These are phyloP conservation scores for Percopsis omiscomaycus DNA, from an alignment of 2,797 vertebrate species.

Conservation along the genomic window DNA sequence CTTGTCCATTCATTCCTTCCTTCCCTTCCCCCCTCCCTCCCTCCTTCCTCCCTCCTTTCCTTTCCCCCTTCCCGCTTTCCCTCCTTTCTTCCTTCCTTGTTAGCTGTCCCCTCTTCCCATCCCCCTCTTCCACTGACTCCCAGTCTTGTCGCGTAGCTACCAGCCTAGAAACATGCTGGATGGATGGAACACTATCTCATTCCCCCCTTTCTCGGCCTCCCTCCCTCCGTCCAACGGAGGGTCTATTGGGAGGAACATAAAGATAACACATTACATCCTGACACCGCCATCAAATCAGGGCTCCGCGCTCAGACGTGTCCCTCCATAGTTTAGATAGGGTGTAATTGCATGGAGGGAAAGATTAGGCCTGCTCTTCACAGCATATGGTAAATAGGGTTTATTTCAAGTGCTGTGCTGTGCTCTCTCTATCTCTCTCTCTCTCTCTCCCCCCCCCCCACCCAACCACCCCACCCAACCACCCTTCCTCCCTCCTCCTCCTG, in stretches of 20 bases:
- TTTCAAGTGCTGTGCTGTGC: conserved; percentile 58
- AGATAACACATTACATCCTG: conserved; percentile 20
- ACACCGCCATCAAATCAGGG: conserved; percentile 14
- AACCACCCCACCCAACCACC: conserved; percentile 5
- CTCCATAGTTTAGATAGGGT: conserved; percentile 27
- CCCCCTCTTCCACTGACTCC: conserved; percentile 75
- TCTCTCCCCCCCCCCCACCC: not conserved
- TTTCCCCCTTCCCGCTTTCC: not conserved
- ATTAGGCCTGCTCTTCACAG: conserved; percentile 38
- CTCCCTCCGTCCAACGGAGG: conserved; percentile 38
- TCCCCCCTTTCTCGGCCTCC: conserved; percentile 34
- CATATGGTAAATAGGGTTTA: conserved; percentile 52
- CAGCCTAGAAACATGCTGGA: conserved; percentile 75
- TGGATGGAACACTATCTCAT: conserved; percentile 60
- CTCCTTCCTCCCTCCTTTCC: not conserved
- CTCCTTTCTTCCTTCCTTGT: conserved; percentile 30
- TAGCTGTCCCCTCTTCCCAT: conserved; percentile 72
- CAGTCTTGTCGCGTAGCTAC: conserved; percentile 81
- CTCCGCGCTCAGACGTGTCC: conserved; percentile 22
- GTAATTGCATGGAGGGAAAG: conserved; percentile 40
- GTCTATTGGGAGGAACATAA: conserved; percentile 31
- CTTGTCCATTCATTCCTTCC: not conserved
- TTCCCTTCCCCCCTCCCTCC: conserved; percentile 13
- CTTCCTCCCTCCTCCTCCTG: conserved; percentile 48
- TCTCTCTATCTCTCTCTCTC: conserved; percentile 34